Evolutionary conservation across 2,888 invertebrate species (phyloP).

Genomic region (Tenthredo livida): DNA sequence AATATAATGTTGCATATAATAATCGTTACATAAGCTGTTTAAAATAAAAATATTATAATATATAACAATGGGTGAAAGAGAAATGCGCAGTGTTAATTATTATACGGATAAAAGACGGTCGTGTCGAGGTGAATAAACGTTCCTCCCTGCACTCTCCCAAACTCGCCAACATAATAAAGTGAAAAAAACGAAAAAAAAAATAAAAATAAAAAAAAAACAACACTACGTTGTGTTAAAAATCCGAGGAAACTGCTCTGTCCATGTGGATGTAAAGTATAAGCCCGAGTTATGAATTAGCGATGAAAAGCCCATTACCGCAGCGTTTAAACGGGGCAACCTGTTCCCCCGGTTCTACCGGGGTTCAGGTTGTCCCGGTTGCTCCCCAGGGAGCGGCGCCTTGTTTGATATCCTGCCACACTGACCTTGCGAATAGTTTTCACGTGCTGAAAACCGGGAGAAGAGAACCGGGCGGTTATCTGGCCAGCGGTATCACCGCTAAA

Average conservation of each 20-base stretch:
- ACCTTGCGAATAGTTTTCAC: slow-evolving; percentile 62
- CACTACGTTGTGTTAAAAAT: neutral
- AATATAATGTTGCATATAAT: neutral
- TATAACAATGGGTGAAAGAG: neutral
- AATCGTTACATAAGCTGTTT: neutral
- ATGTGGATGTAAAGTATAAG: neutral
- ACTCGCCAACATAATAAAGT: neutral
- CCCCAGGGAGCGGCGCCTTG: slow-evolving; percentile 57
- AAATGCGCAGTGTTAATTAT: neutral
- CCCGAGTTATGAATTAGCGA: slow-evolving; percentile 44
- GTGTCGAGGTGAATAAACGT: neutral
- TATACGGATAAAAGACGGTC: neutral
- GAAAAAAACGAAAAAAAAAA: neutral
- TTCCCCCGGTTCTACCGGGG: slow-evolving; percentile 51
- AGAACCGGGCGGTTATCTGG: slow-evolving; percentile 65
- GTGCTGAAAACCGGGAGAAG: slow-evolving; percentile 63
- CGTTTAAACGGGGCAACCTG: slow-evolving; percentile 62
- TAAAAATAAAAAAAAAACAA: too few species aligned
- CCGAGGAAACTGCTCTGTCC: neutral
- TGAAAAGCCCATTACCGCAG: slow-evolving; percentile 65
- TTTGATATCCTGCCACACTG: slow-evolving; percentile 59
- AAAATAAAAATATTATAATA: neutral
- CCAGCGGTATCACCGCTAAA: slow-evolving; percentile 61
- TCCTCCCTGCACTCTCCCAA: neutral
- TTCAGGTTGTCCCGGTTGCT: neutral